Base-by-base conservation (phyloP, 2,888 invertebrate genomes). In the Melinaea menophilus region DNA sequence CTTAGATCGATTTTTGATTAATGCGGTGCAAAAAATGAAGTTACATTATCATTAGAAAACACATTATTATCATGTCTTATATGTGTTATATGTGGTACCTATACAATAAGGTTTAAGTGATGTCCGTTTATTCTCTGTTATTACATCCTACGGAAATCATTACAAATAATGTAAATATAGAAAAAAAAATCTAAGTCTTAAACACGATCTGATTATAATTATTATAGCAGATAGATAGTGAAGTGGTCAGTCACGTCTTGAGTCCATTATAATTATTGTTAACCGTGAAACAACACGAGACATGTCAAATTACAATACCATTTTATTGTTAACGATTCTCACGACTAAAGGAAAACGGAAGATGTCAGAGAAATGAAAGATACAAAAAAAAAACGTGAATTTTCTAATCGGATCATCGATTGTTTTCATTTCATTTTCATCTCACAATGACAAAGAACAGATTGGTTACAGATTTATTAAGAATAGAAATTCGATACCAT, bases 341-440 rank as follows among this genome's bases (percentile, higher is more conserved):
- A 63, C 37, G 48, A 31, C 35, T 55, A 58, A 63, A 56, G 47
- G 58, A 13, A 65, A 60, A 58, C 55, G 56, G 63, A 56, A 60
- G 55, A 47, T 45, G 58, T n/a, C 58, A 35, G 51, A 58, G 58
- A 65, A 63, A 56, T 58, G 59, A 48, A 31, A 11, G 33, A 59
- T 59, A 59, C 59, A 54, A 65, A 59, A 33, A 59, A 33, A 2
- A 12, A 45, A 56, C 54, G 46, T 57, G 46, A 57, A 56, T 59
- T 63, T 59, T 63, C 54, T 57, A 46, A 35, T 56, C 33, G 3
- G 22, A 34, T n/a, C 13, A 35, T 5, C 54, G 31, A 59, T 51
- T 54, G 54, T 55, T 54, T 59, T 41, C 37, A 41, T 13, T 31
- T 41, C 31, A 7, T 12, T 4, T 47, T 51, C 35, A 2, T 37